Base-by-base conservation (phyloP, 2,113 vertebrate species). In the Rhynchomys soricoides region DNA sequence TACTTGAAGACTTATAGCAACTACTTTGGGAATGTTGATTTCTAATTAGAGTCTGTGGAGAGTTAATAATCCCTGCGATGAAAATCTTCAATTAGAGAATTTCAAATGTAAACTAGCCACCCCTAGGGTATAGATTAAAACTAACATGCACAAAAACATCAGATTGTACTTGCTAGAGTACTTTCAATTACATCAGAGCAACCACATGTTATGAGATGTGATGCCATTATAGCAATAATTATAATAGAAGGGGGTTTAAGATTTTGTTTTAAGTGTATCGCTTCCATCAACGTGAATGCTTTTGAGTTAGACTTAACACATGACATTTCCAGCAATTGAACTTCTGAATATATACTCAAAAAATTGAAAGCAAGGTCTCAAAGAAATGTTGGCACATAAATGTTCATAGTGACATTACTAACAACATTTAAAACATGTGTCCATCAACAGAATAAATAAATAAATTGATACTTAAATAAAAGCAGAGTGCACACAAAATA, bases 21-120 rank as follows among this genome's bases (percentile, higher is more conserved):
- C 87, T 94, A 75, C 95, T 95, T 92, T 88, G 66, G 89, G 31
- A 94, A 87, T 95, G 93, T 83, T 96, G 93, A 81, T 93, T 96
- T 95, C 86, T 96, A 78, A 93, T 95, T 91, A 93, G 88, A 71
- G 52, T 95, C 75, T 96, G 92, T 96, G 45, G 85, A 97, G 79
- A 81, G 52, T 64, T 87, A 92, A 57, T 94, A 95, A 91, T 95
- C 71, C 45, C 68, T 94, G n/a, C 48, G 87, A 96, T 93, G 55
- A 95, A 87, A 90, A 89, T 83, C 48, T 43, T 96, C 55, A 96
- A 93, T 97, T 94, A 96, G 77, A 89, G 62, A 31, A 91, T 52
- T 96, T 97, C 66, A 87, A 93, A 94, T 90, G 68, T 96, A 95
- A 93, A 96, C 78, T 83, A 93, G 64, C 31, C 45, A 55, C 40